phyloP scores from a whole-genome alignment of 2,888 invertebrate genomes.

The Lepidochrysops patricia region DNA sequence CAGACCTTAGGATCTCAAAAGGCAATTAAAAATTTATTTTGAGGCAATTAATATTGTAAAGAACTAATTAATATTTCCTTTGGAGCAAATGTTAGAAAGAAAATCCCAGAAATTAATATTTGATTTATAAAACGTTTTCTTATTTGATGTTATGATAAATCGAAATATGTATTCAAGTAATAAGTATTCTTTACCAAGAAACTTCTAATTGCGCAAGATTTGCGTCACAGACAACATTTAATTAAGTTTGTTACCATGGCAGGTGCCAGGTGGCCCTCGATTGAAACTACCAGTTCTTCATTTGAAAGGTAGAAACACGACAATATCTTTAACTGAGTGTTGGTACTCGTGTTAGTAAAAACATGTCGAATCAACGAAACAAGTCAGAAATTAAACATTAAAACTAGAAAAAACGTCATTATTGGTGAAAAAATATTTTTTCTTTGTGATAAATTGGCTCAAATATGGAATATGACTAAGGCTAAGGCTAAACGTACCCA shows the following conservation, averaged over 20 bases:
- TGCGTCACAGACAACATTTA: not conserved
- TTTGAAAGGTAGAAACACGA: too few species aligned
- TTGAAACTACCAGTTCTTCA: too few species aligned
- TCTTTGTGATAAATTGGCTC: too few species aligned
- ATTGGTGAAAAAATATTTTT: too few species aligned
- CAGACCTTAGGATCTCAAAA: not conserved
- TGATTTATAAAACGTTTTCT: not conserved
- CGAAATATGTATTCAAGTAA: not conserved
- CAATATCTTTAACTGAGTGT: too few species aligned
- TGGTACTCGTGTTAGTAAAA: too few species aligned
- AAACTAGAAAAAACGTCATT: too few species aligned
- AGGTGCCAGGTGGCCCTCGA: too few species aligned
- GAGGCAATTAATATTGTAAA: not conserved
- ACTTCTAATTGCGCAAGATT: not conserved
- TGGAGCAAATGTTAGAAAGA: not conserved
- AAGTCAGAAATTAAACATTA: too few species aligned
- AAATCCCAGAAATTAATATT: not conserved
- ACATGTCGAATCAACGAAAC: too few species aligned
- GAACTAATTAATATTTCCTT: not conserved
- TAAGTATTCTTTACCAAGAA: not conserved
- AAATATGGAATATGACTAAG: too few species aligned
- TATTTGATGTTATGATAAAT: not conserved
- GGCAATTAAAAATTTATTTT: not conserved
- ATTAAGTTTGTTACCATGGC: not conserved
- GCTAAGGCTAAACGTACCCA: too few species aligned